Conservation (phyloP, 2,888 invertebrate genomes). For the Anthoptus insignis region DNA sequence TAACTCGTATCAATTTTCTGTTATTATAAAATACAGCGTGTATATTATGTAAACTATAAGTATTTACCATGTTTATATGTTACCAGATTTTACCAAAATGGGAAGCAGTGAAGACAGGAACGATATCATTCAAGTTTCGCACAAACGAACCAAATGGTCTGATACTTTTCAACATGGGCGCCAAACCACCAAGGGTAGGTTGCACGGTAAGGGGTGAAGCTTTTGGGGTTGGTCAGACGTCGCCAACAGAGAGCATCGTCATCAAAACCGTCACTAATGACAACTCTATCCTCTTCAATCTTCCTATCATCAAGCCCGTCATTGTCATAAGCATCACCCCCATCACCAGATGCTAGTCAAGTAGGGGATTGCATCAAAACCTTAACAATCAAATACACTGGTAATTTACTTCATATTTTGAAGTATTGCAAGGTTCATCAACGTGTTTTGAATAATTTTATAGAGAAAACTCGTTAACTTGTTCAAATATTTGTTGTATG, state of each 20-base stretch:
- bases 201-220: conserved; percentile 88
- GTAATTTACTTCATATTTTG: too few relatives aligned
- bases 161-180: conserved; percentile 96
- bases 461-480: conserved; percentile 32
- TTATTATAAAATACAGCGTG: conserved; percentile 2
- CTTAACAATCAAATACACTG: too few relatives aligned
- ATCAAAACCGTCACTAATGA: conserved; percentile 47
- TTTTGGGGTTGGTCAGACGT: conserved; percentile 76
- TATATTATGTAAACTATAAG: too few relatives aligned
- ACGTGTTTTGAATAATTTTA: not conserved
- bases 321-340: conserved; percentile 37
- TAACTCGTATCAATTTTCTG: too few relatives aligned
- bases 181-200: conserved; percentile 92
- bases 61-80: conserved; percentile 9
- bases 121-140: conserved; percentile 97
- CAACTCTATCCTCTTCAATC: conserved; percentile 38
- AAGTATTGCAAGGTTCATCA: too few relatives aligned
- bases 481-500: conserved; percentile 35
- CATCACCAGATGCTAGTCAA: conserved; percentile 24
- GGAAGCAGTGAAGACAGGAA: conserved; percentile 96
- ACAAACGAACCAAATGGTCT: conserved; percentile 98
- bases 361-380: conserved; percentile 42
- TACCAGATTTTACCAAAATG: conserved; percentile 94
- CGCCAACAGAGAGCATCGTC: conserved; percentile 62
- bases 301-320: conserved; percentile 35